These are phyloP conservation scores for Rhopalosiphum nymphaeae DNA, from an alignment of 2,888 invertebrate genomes.

Conservation along the genomic window DNA sequence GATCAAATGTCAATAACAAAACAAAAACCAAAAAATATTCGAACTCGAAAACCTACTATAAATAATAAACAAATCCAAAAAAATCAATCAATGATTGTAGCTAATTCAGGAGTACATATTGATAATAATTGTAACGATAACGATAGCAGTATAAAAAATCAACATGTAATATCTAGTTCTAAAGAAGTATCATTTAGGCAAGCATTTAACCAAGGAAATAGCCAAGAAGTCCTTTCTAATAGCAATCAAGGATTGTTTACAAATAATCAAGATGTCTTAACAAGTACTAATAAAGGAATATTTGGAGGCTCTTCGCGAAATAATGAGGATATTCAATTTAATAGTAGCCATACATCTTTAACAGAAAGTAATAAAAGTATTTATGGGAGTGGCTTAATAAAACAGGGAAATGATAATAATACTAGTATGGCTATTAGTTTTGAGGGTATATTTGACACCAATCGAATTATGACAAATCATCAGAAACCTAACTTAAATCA, in stretches of 20 bases:
- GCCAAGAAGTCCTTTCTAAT: constrained; percentile 52
- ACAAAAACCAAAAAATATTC: constrained; percentile 44
- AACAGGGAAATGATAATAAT: constrained; percentile 34
- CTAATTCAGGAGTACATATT: constrained; percentile 1
- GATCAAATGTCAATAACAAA: constrained; percentile 46
- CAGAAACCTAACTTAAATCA: constrained; percentile 41
- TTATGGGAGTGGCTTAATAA: constrained; percentile 49
- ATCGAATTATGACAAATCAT: constrained; percentile 43
- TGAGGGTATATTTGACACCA: constrained; percentile 53
- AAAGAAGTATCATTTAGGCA: constrained; percentile 57
- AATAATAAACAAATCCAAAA: constrained; percentile 56
- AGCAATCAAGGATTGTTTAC: constrained; percentile 52
- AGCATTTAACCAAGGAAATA: constrained; percentile 49
- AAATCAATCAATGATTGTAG: constrained; percentile 31
- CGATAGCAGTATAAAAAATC: constrained; percentile 45
- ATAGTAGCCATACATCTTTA: constrained; percentile 28
- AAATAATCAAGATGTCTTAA: constrained; percentile 43
- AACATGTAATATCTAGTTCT: constrained; percentile 22
- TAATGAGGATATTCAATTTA: constrained; percentile 53
- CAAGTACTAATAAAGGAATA: constrained; percentile 48
- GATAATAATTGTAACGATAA: constrained; percentile 58
- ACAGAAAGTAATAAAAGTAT: constrained; percentile 54
- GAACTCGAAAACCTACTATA: constrained; percentile 30
- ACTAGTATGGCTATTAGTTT: constrained; percentile 47
- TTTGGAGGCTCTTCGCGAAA: constrained; percentile 30